Percentiles rank a stretch among this genome's conserved stretches.
These are phyloP conservation scores for Drosophila obscura DNA, from an alignment of 1,140 invertebrate genomes.

Conservation along the genomic window DNA sequence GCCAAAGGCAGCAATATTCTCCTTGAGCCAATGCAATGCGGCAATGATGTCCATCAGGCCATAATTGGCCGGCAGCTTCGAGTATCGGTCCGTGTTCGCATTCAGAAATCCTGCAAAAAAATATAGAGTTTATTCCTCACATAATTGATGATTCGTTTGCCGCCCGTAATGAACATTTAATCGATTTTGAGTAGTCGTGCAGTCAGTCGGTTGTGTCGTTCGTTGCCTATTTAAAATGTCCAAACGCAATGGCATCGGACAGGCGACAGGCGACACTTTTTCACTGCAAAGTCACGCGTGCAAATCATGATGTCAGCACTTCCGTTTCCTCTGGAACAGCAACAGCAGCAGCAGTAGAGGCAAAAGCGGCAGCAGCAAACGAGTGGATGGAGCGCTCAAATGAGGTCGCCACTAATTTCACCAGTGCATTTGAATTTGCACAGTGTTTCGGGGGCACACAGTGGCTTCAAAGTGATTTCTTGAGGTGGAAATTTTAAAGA, in stretches of 20 bases:
- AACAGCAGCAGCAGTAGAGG: conserved; percentile 4
- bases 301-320: conserved; percentile 82
- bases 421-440: conserved; percentile 58
- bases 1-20: conserved; percentile 96
- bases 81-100: conserved; percentile 92
- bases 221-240: conserved; percentile 65
- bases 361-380: conserved; percentile 1
- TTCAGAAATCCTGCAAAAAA: conserved; percentile 91
- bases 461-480: not conserved
- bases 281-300: conserved; percentile 74
- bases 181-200: conserved; percentile 44
- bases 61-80: conserved; percentile 94
- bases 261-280: conserved; percentile 18
- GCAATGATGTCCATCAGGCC: conserved; percentile 98
- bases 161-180: conserved; percentile 62
- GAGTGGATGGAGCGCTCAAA: conserved; percentile 33
- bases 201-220: conserved; percentile 16
- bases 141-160: conserved; percentile 62
- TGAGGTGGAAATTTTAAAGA: too few species aligned
- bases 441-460: conserved; percentile 25
- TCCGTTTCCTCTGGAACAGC: conserved; percentile 68
- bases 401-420: conserved; percentile 71
- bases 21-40: conserved; percentile 96
- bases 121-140: conserved; percentile 32
- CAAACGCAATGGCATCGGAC: conserved; percentile 30